These are phyloP conservation scores for Odontomyia ornata DNA, from an alignment of 2,888 invertebrate genomes.

Conservation along the genomic window DNA sequence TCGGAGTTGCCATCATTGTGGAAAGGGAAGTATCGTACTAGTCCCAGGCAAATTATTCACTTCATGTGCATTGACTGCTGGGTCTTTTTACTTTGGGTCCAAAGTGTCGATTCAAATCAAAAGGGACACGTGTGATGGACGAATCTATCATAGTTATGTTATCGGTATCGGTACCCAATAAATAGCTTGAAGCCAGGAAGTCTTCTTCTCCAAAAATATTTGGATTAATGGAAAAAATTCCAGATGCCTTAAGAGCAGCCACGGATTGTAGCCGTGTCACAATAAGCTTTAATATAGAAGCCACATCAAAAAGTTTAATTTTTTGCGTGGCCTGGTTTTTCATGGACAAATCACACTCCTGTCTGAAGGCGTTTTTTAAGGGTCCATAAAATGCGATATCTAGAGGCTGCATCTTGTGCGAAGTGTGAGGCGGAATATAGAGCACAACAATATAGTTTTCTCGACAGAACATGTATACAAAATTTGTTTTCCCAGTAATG, in stretches of 20 bases:
- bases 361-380: constrained; percentile 54
- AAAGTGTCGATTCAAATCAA: background rate
- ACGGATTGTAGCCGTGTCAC: background rate
- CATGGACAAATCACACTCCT: constrained; percentile 55
- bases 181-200: background rate
- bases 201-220: background rate
- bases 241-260: background rate
- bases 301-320: constrained; percentile 15
- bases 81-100: background rate
- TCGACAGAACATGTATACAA: too few relatives aligned
- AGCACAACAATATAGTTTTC: too few relatives aligned
- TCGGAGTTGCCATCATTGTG: too few relatives aligned
- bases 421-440: constrained; percentile 53
- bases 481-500: too few relatives aligned
- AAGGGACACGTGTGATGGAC: too few relatives aligned
- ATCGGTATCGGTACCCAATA: background rate
- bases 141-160: background rate
- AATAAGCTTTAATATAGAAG: constrained; percentile 9
- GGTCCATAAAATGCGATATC: constrained; percentile 54
- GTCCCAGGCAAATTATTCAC: too few relatives aligned
- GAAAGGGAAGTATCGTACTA: too few relatives aligned
- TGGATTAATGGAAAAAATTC: constrained; percentile 1
- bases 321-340: constrained; percentile 50
- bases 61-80: background rate
- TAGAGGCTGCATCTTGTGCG: constrained; percentile 53